Conservation (phyloP, 2,113 vertebrate species). For the Pluvialis apricaria region DNA sequence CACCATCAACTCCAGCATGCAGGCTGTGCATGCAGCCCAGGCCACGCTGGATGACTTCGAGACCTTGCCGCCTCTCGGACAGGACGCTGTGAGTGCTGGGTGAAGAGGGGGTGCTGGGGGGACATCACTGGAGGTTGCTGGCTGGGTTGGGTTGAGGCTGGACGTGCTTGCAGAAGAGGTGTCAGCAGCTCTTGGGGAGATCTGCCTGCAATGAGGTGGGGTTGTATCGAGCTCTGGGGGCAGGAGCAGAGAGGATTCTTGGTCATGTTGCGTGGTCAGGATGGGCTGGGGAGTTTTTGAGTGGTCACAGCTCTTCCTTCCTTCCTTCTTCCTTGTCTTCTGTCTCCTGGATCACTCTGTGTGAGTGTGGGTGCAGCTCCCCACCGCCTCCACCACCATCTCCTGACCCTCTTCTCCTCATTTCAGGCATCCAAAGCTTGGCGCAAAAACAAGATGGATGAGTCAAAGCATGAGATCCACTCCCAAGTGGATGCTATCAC, state of each 20-base stretch:
- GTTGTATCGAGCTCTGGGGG: background rate
- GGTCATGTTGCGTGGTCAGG: background rate
- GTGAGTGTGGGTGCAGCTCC: background rate
- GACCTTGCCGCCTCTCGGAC: slow-evolving; percentile 88
- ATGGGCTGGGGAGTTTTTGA: background rate
- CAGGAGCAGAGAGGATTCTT: background rate
- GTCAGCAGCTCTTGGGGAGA: background rate
- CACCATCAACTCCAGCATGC: slow-evolving; percentile 98
- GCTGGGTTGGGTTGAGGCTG: background rate
- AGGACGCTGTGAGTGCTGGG: slow-evolving; percentile 87
- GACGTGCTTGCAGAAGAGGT: background rate
- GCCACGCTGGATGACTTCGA: slow-evolving; percentile 91
- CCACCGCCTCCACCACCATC: background rate
- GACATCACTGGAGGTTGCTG: background rate
- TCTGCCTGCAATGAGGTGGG: background rate
- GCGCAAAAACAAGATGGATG: slow-evolving; percentile 98
- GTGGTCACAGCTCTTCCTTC: background rate
- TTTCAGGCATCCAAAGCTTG: slow-evolving; percentile 93
- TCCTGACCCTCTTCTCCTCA: background rate
- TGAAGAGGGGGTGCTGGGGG: background rate
- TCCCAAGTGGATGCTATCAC: slow-evolving; percentile 98
- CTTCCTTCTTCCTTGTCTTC: background rate
- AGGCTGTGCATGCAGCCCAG: slow-evolving; percentile 93
- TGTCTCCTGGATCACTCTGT: background rate
- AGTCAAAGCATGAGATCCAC: slow-evolving; percentile 98